phyloP scores from a whole-genome alignment of 2,888 invertebrate genomes.

The Microchrysa polita region DNA sequence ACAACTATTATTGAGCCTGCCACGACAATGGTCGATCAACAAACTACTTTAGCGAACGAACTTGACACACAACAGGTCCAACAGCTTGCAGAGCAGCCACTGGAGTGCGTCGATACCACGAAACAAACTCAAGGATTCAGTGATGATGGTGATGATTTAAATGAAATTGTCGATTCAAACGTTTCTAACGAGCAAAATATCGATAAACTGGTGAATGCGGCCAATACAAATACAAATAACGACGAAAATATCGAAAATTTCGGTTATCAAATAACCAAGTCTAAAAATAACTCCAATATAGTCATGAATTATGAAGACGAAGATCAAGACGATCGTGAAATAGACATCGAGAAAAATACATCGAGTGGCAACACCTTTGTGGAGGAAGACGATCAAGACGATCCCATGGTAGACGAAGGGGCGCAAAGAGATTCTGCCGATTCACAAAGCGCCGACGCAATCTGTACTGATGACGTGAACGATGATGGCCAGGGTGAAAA shows the following conservation, averaged over 20 bases:
- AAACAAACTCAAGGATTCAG: not conserved
- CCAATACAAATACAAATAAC: conserved; percentile 35
- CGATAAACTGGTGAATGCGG: conserved; percentile 41
- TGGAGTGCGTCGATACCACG: conserved; percentile 26
- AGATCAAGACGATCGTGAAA: conserved; percentile 27
- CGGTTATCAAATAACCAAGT: conserved; percentile 62
- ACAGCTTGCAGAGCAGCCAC: not conserved
- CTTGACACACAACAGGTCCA: not conserved
- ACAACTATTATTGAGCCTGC: not conserved
- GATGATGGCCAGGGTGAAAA: conserved; percentile 40
- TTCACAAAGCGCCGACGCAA: conserved; percentile 42
- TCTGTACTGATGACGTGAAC: conserved; percentile 22
- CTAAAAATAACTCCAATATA: conserved; percentile 58
- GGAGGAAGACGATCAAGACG: conserved; percentile 15
- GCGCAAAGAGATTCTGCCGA: conserved; percentile 1
- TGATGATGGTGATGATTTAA: not conserved
- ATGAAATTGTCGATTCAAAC: not conserved
- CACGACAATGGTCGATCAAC: not conserved
- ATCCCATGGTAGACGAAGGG: not conserved
- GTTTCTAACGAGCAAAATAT: conserved; percentile 35
- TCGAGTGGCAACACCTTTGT: conserved; percentile 7
- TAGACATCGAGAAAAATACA: conserved; percentile 20
- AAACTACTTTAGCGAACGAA: conserved; percentile 27
- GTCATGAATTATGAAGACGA: conserved; percentile 46
- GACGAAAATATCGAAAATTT: conserved; percentile 57